Evolutionary conservation across 2,888 invertebrate species (phyloP).

Genomic region (Bembecia ichneumoniformis): DNA sequence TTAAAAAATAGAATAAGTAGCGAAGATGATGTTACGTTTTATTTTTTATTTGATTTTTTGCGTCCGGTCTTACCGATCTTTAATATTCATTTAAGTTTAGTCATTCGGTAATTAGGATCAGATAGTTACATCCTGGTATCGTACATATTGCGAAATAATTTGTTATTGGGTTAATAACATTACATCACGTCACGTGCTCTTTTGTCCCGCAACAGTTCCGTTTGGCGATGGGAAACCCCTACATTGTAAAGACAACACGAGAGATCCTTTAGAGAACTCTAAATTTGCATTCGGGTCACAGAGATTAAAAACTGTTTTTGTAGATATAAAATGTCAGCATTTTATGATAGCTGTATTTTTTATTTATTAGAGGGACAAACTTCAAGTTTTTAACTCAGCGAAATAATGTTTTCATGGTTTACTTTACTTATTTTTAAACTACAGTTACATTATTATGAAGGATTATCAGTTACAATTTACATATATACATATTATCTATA

Average conservation of each 20-base stretch:
- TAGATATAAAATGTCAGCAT: background rate
- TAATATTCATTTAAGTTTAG: background rate
- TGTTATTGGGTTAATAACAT: no score
- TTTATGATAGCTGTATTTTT: background rate
- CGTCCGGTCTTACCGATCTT: background rate
- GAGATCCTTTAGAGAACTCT: background rate
- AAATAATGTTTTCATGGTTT: no score
- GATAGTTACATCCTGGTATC: no score
- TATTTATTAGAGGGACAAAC: no score
- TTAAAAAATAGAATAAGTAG: background rate
- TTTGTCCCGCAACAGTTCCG: slow-evolving; percentile 40
- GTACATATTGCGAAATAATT: no score
- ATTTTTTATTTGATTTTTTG: background rate
- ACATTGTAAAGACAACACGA: background rate
- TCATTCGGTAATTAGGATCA: no score
- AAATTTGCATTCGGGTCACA: background rate
- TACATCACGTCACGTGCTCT: slow-evolving; percentile 29
- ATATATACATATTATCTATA: no score
- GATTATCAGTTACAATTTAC: no score
- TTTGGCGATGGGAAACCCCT: slow-evolving; percentile 38
- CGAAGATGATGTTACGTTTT: background rate
- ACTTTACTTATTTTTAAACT: no score
- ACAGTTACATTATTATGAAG: no score
- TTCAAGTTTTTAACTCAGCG: no score
- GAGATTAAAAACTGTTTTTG: background rate